Evolutionary conservation across 2,888 invertebrate species (phyloP).

Genomic region (Phlogophora meticulosa): DNA sequence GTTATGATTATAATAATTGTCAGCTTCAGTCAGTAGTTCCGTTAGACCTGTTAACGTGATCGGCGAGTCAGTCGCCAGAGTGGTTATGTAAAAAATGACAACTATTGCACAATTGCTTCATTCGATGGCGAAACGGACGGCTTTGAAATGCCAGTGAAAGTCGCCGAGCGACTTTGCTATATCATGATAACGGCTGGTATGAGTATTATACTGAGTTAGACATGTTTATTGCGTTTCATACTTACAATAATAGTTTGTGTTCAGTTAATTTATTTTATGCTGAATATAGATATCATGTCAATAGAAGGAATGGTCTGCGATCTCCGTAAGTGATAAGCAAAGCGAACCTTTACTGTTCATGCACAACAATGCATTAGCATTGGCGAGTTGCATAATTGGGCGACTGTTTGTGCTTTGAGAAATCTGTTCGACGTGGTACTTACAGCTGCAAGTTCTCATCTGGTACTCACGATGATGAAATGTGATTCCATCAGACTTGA

Average conservation of each 20-base stretch:
- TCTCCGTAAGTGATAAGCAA: constrained; percentile 29
- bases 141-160: constrained; percentile 89
- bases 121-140: constrained; percentile 89
- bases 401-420: constrained; percentile 9
- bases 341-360: constrained; percentile 6
- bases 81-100: constrained; percentile 89
- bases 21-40: constrained; percentile 46
- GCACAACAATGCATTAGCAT: constrained; percentile 3
- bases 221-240: constrained; percentile 47
- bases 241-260: constrained; percentile 37
- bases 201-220: constrained; percentile 58
- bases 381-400: constrained; percentile 27
- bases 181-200: constrained; percentile 70
- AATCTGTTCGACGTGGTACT: not conserved
- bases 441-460: not conserved
- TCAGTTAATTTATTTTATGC: constrained; percentile 32
- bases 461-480: constrained; percentile 1
- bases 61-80: constrained; percentile 66
- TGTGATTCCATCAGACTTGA: constrained; percentile 1
- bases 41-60: constrained; percentile 64
- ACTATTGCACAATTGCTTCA: constrained; percentile 89
- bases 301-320: constrained; percentile 15
- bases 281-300: constrained; percentile 20
- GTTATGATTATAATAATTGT: constrained; percentile 21
- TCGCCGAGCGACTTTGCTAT: constrained; percentile 88